phyloP scores from a whole-genome alignment of 2,113 vertebrate genomes.

The Setophaga petechia region DNA sequence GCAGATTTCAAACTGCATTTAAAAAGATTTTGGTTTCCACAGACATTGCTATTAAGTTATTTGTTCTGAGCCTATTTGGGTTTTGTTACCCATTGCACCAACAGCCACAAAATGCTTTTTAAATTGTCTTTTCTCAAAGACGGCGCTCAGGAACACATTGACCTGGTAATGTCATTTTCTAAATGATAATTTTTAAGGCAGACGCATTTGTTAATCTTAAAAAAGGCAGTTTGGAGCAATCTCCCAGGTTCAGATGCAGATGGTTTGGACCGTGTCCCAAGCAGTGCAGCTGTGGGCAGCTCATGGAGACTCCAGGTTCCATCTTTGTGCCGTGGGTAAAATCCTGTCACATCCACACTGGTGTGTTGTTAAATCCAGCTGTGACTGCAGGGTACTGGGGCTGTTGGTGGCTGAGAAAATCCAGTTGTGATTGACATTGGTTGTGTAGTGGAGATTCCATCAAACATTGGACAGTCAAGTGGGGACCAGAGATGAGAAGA shows the following conservation, averaged over 20 bases:
- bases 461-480: background rate
- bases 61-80: background rate
- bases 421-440: background rate
- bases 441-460: background rate
- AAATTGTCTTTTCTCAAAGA: background rate
- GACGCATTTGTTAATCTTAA: background rate
- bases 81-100: background rate
- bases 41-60: background rate
- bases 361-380: background rate
- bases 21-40: background rate
- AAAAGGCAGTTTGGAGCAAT: background rate
- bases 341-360: background rate
- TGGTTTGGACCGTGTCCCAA: accelerated
- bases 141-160: background rate
- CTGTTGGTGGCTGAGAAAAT: background rate
- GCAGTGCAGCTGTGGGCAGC: background rate
- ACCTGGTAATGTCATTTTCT: conserved; percentile 24
- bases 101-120: background rate
- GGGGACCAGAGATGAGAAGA: background rate
- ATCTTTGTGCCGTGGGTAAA: background rate
- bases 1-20: background rate
- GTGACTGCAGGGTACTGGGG: background rate
- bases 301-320: background rate
- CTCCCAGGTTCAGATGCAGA: background rate
- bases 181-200: background rate